Base-by-base conservation (phyloP, 1,140 invertebrate genomes). In the Callitettix versicolor region DNA sequence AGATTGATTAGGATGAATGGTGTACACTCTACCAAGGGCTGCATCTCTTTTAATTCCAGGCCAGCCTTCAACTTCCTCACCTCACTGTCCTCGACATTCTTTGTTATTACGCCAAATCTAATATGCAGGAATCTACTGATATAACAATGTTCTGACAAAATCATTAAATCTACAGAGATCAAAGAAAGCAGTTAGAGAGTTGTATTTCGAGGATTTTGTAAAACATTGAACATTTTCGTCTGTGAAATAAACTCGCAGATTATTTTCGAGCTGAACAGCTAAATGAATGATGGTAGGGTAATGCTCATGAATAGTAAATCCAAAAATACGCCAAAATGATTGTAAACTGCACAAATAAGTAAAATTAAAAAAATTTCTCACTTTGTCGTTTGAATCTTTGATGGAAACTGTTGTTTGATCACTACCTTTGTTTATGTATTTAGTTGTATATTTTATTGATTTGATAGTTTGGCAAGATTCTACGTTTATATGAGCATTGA, bases 341-440 rank as follows among this genome's bases (percentile, higher is more conserved):
- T 1, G 21, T 3, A 38, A 3, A 73, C 61, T 65, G 75, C 70
- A 56, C 74, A 69, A 18, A 62, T 58, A 17, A 53, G 43, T 58
- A 62, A 60, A 47, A 57, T 3, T 3, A 56, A 33, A 17, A 9
- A 14, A 57, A 63, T 52, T 52, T 65, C 58, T 26, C 63, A 63
- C 56, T 4, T 9, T 30, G 9, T 30, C 9, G 3, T 30, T 9
- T 30, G 26, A 9, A 4, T 30, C 3, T 9, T 3, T 9, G 9
- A 3, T 9, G 9, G 9, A 30, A 30, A 30, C 26, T 30, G 26
- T 9, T 9, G 9, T 30, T n/a, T 62, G 55, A 55, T 69, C 59
- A 30, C 64, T 64, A 7, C 66, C 68, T 65, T 74, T 72, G 21
- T 65, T 64, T 6, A 75, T 62, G 65, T 71, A 74, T 63, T 70